A percentile compares a stretch with the other conserved stretches of the same genome.
Conservation (phyloP, 2,113 vertebrate species). For the Strigops habroptila region DNA sequence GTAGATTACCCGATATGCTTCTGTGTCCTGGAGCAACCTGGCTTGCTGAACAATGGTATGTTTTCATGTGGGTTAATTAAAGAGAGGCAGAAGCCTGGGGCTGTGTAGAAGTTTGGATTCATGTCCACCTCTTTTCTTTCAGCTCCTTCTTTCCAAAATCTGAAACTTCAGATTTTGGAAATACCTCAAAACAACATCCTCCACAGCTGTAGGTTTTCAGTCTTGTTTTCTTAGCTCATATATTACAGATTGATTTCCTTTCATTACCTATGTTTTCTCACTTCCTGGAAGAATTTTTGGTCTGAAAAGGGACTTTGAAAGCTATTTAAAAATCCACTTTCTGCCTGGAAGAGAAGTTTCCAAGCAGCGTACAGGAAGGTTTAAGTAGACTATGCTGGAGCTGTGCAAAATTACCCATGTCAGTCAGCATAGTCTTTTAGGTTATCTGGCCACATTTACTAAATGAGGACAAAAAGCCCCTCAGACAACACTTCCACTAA, state of each 20-base stretch:
- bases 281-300: neutral
- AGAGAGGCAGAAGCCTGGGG: neutral
- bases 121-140: neutral
- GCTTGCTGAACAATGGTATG: accelerated
- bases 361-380: neutral
- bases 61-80: neutral
- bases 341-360: neutral
- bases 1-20: neutral
- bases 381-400: neutral
- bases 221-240: neutral
- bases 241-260: neutral
- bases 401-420: neutral
- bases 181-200: neutral
- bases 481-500: neutral
- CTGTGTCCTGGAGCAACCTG: neutral
- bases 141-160: too few species aligned
- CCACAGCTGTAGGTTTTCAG: neutral
- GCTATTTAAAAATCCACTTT: neutral
- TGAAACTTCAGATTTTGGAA: neutral
- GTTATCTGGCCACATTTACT: neutral
- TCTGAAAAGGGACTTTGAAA: neutral
- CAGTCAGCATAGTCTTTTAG: neutral
- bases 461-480: neutral
- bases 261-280: neutral
- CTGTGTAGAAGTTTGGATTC: neutral